These are phyloP conservation scores for Chelonus formosanus DNA, from an alignment of 2,888 invertebrate genomes.

Conservation along the genomic window DNA sequence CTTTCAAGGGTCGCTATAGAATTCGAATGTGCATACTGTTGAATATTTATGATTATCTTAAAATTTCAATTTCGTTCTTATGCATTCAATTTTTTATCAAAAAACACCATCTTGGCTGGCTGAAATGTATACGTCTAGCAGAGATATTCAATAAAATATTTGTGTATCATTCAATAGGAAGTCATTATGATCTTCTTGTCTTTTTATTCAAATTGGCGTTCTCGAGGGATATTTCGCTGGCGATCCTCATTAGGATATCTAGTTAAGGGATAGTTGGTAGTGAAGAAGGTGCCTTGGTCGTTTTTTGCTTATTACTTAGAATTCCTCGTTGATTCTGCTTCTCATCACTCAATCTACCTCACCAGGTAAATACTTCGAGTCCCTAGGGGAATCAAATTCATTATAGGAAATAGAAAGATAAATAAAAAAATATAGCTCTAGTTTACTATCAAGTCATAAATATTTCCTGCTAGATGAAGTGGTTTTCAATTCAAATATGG, in stretches of 20 bases:
- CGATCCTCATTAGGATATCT: slow-evolving; percentile 20
- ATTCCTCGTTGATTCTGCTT: background rate
- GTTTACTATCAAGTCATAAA: slow-evolving; percentile 6
- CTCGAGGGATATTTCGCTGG: slow-evolving; percentile 16
- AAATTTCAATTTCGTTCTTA: too few relatives aligned
- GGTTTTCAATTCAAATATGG: slow-evolving; percentile 7
- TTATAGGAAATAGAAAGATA: background rate
- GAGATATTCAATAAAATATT: background rate
- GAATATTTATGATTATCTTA: too few relatives aligned
- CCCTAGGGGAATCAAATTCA: background rate
- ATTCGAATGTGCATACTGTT: too few relatives aligned
- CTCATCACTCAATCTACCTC: slow-evolving; percentile 1
- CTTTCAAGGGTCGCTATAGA: too few relatives aligned
- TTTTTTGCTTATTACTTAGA: slow-evolving; percentile 15
- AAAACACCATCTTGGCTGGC: too few relatives aligned
- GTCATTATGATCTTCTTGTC: slow-evolving; percentile 10
- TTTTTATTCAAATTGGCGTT: slow-evolving; percentile 1
- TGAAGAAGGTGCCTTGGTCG: background rate
- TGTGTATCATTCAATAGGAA: background rate
- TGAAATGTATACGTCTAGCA: too few relatives aligned
- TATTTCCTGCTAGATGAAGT: background rate
- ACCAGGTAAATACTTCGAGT: background rate
- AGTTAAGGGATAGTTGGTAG: slow-evolving; percentile 5
- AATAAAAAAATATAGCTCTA: background rate
- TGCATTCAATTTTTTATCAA: too few relatives aligned